phyloP scores from a whole-genome alignment of 1,140 invertebrate genomes.

The Copidosoma floridanum region DNA sequence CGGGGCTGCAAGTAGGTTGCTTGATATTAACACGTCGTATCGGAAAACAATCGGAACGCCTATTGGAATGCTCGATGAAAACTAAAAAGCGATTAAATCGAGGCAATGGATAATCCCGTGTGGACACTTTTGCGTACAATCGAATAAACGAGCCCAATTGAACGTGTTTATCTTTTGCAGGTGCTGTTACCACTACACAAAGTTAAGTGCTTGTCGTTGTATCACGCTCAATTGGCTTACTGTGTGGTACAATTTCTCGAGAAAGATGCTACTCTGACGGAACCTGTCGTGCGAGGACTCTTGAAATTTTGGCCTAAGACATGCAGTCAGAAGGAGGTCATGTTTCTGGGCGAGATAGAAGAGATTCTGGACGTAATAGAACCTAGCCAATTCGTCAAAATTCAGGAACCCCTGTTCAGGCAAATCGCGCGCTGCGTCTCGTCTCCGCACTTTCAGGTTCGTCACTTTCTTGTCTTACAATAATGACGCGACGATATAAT shows the following conservation, averaged over 20 bases:
- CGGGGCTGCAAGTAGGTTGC: too few relatives aligned
- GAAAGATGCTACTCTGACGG: conserved; percentile 95
- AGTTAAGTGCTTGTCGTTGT: conserved; percentile 89
- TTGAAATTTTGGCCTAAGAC: conserved; percentile 99
- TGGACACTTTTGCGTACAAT: too few relatives aligned
- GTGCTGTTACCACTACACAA: conserved; percentile 98
- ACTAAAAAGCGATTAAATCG: too few relatives aligned
- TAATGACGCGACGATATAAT: background rate
- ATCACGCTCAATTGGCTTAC: conserved; percentile 97
- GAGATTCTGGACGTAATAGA: conserved; percentile 99
- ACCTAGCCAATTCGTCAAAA: conserved; percentile 96
- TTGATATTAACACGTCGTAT: too few relatives aligned
- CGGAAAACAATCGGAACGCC: too few relatives aligned
- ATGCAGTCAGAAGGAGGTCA: conserved; percentile 98
- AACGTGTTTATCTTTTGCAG: too few relatives aligned
- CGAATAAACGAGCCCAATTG: too few relatives aligned
- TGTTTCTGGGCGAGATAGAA: conserved; percentile 97
- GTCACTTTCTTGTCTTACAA: background rate
- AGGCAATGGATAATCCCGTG: too few relatives aligned
- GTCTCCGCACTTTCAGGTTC: conserved; percentile 94
- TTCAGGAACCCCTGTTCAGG: conserved; percentile 94
- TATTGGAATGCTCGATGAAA: too few relatives aligned
- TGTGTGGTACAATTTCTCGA: conserved; percentile 99
- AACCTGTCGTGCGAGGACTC: conserved; percentile 92
- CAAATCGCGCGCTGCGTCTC: conserved; percentile 98